Evolutionary conservation across 2,888 invertebrate genomes (phyloP).

Genomic region (Hyposoter dolosus): DNA sequence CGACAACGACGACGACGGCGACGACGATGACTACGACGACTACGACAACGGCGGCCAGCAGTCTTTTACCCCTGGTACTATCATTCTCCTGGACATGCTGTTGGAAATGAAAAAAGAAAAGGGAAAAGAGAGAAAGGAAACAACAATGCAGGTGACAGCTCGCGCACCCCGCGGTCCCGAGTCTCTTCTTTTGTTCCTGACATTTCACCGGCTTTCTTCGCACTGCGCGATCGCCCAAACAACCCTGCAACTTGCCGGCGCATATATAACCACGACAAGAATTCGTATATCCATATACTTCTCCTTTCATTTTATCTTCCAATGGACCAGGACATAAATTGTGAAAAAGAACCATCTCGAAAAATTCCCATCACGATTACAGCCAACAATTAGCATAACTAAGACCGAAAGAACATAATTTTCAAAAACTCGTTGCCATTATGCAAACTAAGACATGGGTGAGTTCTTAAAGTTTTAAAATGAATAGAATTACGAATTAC

Average conservation of each 20-base stretch:
- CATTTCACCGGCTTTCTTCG: slow-evolving; percentile 79
- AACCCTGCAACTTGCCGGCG: slow-evolving; percentile 68
- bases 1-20: slow-evolving; percentile 16
- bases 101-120: slow-evolving; percentile 60
- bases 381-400: slow-evolving; percentile 5
- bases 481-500: slow-evolving; percentile 25
- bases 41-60: slow-evolving; percentile 27
- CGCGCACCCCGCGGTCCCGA: slow-evolving; percentile 74
- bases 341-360: not conserved
- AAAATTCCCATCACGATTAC: slow-evolving; percentile 10
- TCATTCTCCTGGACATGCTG: slow-evolving; percentile 33
- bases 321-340: slow-evolving; percentile 11
- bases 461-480: slow-evolving; percentile 16
- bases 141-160: slow-evolving; percentile 83
- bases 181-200: slow-evolving; percentile 79
- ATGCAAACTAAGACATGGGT: slow-evolving; percentile 5
- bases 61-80: slow-evolving; percentile 34
- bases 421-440: not conserved
- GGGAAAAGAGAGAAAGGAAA: slow-evolving; percentile 70
- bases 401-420: slow-evolving; percentile 2
- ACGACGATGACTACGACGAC: not conserved
- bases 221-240: slow-evolving; percentile 73
- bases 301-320: not conserved
- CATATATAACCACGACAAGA: slow-evolving; percentile 30
- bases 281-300: not conserved